phyloP scores from a whole-genome alignment of 2,797 vertebrate genomes.

The Anguilla anguilla region DNA sequence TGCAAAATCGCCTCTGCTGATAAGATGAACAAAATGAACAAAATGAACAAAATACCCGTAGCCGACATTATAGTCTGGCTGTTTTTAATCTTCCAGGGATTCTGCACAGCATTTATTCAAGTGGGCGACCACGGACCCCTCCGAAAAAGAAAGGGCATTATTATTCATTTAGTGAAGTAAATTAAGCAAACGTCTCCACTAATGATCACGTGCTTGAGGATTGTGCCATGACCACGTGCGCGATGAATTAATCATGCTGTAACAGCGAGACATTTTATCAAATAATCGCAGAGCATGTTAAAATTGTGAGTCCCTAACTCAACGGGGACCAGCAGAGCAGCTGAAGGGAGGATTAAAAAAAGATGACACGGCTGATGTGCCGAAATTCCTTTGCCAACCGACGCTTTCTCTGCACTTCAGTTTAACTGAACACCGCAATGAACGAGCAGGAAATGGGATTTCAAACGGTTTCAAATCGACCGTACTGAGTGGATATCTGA shows the following conservation, averaged over 20 bases:
- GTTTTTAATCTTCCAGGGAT: neutral
- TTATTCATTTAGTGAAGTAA: neutral
- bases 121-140: neutral
- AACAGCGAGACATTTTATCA: constrained; percentile 44
- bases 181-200: neutral
- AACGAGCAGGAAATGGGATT: neutral
- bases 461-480: neutral
- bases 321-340: constrained; percentile 6
- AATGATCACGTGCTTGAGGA: neutral
- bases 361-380: neutral
- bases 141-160: neutral
- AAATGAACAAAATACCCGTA: too few species aligned
- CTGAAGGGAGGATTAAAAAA: neutral
- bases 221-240: neutral
- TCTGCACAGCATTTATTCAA: neutral
- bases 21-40: too few species aligned
- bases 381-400: neutral
- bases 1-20: too few species aligned
- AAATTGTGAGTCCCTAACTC: neutral
- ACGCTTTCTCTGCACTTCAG: too few species aligned
- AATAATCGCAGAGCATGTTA: constrained; percentile 30
- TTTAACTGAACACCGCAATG: neutral
- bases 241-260: neutral
- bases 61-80: too few species aligned
- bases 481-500: neutral